Conservation (phyloP, 1,140 invertebrate species). For the Meloidogyne floridensis region DNA sequence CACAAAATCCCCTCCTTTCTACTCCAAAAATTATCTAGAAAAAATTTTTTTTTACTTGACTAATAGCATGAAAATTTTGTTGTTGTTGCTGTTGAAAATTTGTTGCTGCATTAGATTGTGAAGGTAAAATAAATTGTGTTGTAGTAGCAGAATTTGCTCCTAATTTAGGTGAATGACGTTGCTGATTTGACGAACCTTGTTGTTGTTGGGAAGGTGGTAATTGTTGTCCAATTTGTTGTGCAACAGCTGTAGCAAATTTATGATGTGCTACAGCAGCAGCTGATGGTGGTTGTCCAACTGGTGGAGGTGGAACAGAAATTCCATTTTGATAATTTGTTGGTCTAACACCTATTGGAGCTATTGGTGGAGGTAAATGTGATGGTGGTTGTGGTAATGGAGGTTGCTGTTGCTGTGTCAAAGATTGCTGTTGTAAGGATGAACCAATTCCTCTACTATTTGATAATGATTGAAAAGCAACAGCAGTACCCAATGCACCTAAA, state of each 20-base stretch:
- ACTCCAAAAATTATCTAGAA: too few relatives aligned
- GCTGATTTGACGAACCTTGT: not conserved
- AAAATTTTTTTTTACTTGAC: not conserved
- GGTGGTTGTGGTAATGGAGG: conserved; percentile 19
- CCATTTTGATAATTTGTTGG: conserved; percentile 42
- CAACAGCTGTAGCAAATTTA: conserved; percentile 11
- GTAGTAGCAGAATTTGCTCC: not conserved
- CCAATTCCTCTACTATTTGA: not conserved
- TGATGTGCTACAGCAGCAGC: conserved; percentile 1
- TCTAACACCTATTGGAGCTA: conserved; percentile 43
- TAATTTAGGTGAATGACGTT: conserved; percentile 24
- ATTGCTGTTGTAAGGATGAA: not conserved
- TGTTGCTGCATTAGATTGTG: not conserved
- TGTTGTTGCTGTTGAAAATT: not conserved
- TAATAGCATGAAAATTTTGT: conserved; percentile 22
- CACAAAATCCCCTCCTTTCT: too few relatives aligned
- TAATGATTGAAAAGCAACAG: not conserved
- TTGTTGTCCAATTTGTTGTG: conserved; percentile 2
- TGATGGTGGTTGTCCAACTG: conserved; percentile 10
- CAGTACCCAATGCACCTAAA: not conserved
- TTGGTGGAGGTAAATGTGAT: conserved; percentile 26
- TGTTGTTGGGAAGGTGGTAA: conserved; percentile 13
- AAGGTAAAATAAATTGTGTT: not conserved
- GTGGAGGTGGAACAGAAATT: conserved; percentile 26
- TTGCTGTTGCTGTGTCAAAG: not conserved